These are phyloP conservation scores for Drosophila paramelanica DNA, from an alignment of 2,888 invertebrate genomes.

Conservation along the genomic window DNA sequence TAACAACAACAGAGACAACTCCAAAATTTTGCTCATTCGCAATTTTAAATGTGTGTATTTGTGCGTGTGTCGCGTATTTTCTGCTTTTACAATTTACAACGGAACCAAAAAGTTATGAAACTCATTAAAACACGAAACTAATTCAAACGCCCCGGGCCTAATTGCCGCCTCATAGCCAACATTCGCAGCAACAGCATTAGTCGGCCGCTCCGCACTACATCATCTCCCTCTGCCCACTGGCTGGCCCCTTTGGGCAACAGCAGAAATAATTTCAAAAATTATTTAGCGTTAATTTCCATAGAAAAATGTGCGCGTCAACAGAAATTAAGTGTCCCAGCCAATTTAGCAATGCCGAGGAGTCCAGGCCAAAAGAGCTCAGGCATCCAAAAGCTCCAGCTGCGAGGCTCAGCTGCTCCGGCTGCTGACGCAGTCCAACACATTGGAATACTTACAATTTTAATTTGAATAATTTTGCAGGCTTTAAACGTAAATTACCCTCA, in stretches of 20 bases:
- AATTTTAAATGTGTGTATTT: constrained; percentile 15
- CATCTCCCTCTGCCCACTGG: background rate
- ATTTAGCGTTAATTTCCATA: constrained; percentile 80
- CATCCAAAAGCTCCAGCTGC: constrained; percentile 33
- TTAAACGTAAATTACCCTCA: constrained; percentile 78
- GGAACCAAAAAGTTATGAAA: constrained; percentile 80
- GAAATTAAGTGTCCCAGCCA: constrained; percentile 80
- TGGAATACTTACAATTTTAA: constrained; percentile 79
- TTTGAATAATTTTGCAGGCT: constrained; percentile 79
- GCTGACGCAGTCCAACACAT: constrained; percentile 63
- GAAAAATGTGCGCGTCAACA: constrained; percentile 80
- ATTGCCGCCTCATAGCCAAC: constrained; percentile 70
- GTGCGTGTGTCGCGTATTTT: constrained; percentile 35
- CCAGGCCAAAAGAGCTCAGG: constrained; percentile 28
- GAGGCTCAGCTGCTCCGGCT: constrained; percentile 47
- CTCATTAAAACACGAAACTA: constrained; percentile 79
- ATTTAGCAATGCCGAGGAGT: constrained; percentile 63
- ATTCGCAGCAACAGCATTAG: constrained; percentile 16
- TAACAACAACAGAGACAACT: constrained; percentile 28
- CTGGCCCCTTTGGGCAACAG: constrained; percentile 45
- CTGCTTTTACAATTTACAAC: constrained; percentile 73
- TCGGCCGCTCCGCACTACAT: background rate
- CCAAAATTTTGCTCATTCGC: constrained; percentile 20
- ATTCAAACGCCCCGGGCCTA: constrained; percentile 79
- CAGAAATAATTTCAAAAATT: constrained; percentile 73